Percentiles rank a stretch among this genome's conserved stretches.
Conservation (phyloP, 2,888 invertebrate species). For the Lasioglossum oenotherae region DNA sequence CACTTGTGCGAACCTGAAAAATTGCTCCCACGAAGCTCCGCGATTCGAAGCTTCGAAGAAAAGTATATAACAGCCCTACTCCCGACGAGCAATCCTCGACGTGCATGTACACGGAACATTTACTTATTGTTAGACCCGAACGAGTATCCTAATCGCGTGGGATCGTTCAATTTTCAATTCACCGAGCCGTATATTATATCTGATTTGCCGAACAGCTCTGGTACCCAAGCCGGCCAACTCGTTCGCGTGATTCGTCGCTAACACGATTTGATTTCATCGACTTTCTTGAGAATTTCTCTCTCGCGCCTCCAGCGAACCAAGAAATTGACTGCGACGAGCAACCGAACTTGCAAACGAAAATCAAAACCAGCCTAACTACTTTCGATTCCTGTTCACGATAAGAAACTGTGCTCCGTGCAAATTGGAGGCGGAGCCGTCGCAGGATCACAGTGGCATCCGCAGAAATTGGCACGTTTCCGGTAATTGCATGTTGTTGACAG, state of each 20-base stretch:
- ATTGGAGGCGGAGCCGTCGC: background rate
- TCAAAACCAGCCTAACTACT: background rate
- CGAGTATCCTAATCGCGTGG: constrained; percentile 23
- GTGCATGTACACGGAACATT: background rate
- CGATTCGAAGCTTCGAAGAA: too few species aligned
- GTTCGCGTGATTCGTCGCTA: constrained; percentile 38
- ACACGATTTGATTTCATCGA: constrained; percentile 25
- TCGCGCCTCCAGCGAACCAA: background rate
- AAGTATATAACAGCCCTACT: too few species aligned
- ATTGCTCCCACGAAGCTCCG: too few species aligned
- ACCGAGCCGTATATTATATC: constrained; percentile 10
- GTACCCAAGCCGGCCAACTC: constrained; percentile 9
- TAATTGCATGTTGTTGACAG: constrained; percentile 29
- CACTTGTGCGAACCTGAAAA: too few species aligned
- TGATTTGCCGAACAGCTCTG: constrained; percentile 16
- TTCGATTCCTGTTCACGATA: background rate
- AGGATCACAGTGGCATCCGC: background rate
- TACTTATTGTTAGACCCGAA: constrained; percentile 19
- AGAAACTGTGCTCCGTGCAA: background rate
- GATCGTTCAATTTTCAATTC: constrained; percentile 23
- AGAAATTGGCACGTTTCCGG: constrained; percentile 21
- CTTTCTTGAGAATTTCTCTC: constrained; percentile 45
- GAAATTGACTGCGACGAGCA: constrained; percentile 1
- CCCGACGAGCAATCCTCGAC: background rate
- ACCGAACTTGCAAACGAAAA: background rate